Conservation (phyloP, 2,113 vertebrate species). For the Lampris megalopsis region DNA sequence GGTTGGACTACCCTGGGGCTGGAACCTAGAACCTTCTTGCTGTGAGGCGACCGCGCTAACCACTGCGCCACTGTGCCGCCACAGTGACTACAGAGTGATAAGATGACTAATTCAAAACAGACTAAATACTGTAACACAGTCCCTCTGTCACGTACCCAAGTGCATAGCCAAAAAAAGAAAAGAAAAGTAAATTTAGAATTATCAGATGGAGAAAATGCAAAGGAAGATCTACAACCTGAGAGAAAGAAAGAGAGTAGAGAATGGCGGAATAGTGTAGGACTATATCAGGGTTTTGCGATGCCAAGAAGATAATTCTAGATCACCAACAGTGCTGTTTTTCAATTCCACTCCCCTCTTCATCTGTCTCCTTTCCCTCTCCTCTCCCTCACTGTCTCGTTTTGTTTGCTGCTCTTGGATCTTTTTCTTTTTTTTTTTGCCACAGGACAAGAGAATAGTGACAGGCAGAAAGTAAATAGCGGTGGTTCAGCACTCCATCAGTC, state of each 20-base stretch:
- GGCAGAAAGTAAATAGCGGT: constrained; percentile 58
- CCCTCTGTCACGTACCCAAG: no score
- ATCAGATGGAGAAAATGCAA: neutral
- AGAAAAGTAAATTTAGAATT: neutral
- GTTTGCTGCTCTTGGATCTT: constrained; percentile 63
- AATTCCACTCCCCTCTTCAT: neutral
- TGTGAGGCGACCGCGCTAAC: no score
- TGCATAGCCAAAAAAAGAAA: neutral
- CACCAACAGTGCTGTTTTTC: constrained; percentile 20
- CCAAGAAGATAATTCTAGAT: constrained; percentile 42
- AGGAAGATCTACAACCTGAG: constrained; percentile 3
- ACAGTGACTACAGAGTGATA: no score
- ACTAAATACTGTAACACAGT: no score
- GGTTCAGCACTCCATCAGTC: constrained; percentile 65
- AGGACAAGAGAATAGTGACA: constrained; percentile 45
- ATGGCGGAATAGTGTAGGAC: neutral
- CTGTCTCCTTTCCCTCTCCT: neutral
- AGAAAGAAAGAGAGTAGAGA: neutral
- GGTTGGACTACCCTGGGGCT: no score
- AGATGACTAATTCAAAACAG: no score
- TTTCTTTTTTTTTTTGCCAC: constrained; percentile 10
- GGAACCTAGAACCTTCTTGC: no score
- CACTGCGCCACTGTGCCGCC: no score
- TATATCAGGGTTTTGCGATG: constrained; percentile 14
- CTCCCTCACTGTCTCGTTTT: constrained; percentile 31